Conservation (phyloP, 2,113 vertebrate species). For the Thalassoma bifasciatum region DNA sequence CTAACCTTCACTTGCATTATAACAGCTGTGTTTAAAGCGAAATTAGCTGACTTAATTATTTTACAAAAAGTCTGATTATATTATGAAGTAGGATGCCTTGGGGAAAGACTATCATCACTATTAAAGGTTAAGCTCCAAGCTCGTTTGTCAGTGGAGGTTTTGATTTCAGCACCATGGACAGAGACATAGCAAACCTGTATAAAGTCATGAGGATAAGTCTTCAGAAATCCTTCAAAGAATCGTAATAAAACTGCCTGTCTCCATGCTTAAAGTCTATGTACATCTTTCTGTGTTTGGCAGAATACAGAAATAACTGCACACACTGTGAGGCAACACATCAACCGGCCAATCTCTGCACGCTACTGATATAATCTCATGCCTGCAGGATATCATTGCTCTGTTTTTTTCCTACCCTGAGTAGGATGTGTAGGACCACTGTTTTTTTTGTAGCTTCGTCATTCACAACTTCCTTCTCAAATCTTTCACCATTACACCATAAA, state of each 20-base stretch:
- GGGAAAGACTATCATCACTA: not conserved
- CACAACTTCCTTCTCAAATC: slow-evolving; percentile 40
- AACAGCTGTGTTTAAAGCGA: too few species aligned
- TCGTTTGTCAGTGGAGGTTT: not conserved
- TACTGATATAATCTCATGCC: slow-evolving; percentile 18
- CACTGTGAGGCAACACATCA: not conserved
- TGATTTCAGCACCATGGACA: slow-evolving; percentile 57
- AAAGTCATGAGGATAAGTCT: not conserved
- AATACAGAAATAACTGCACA: slow-evolving; percentile 11
- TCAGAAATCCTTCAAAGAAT: not conserved
- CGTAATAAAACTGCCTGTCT: not conserved
- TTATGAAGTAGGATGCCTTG: not conserved
- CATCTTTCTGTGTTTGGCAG: not conserved
- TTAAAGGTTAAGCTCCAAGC: too few species aligned
- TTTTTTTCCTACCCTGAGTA: not conserved
- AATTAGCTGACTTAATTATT: too few species aligned
- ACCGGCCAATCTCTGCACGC: slow-evolving; percentile 25
- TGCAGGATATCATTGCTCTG: slow-evolving; percentile 20
- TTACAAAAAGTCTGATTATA: not conserved
- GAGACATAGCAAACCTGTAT: slow-evolving; percentile 2
- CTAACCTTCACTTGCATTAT: not conserved
- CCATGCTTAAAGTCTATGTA: not conserved
- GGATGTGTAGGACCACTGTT: not conserved
- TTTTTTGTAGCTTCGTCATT: slow-evolving; percentile 24
- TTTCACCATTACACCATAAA: slow-evolving; percentile 46